These are phyloP conservation scores for Sander vitreus DNA, from an alignment of 2,113 vertebrate species.

Conservation along the genomic window DNA sequence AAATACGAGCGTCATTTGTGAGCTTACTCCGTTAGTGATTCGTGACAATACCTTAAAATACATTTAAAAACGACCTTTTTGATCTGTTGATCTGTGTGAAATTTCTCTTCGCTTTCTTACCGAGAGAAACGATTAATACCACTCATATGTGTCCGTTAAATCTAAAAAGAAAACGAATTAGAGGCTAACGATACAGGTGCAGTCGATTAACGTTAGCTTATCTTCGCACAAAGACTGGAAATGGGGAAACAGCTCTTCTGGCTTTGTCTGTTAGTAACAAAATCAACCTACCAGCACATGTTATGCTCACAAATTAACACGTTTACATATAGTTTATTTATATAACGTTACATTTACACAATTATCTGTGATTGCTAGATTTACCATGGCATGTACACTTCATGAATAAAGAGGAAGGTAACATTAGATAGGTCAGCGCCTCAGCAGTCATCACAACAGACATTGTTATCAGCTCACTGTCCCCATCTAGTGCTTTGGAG, in stretches of 20 bases:
- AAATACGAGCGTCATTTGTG: background rate
- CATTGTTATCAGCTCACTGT: background rate
- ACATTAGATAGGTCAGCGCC: background rate
- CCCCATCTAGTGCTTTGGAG: constrained; percentile 34
- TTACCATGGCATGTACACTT: background rate
- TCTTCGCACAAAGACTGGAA: too few relatives aligned
- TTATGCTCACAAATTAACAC: too few relatives aligned
- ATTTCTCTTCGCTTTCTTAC: background rate
- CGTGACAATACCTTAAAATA: too few relatives aligned
- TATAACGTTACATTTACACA: background rate
- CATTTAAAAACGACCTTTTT: too few relatives aligned
- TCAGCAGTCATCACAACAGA: background rate
- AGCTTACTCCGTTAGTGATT: background rate
- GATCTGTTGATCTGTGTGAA: too few relatives aligned
- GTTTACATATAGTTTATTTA: too few relatives aligned
- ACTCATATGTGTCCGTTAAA: too few relatives aligned
- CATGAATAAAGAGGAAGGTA: background rate
- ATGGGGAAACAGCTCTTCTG: too few relatives aligned
- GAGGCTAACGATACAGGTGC: background rate
- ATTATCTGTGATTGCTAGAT: background rate
- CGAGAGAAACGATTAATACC: background rate
- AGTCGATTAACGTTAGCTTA: too few relatives aligned
- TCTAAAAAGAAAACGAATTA: too few relatives aligned
- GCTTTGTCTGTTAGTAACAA: too few relatives aligned
- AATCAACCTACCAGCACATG: too few relatives aligned